phyloP scores from a whole-genome alignment of 2,888 invertebrate species.

The Nomada ferruginata region DNA sequence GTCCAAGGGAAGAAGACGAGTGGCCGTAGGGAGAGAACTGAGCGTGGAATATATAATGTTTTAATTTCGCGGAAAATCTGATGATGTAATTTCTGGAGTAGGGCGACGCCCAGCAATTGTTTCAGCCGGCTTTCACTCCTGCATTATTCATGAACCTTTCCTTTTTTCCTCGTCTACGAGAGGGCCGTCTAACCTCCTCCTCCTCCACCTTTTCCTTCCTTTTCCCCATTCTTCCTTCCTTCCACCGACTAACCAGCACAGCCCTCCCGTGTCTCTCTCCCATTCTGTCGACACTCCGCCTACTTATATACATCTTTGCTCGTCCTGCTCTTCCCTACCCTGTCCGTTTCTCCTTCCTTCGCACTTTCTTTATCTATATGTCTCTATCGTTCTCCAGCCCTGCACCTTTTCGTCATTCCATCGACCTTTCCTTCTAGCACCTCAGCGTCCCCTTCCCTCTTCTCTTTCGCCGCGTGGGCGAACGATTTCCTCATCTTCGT shows the following conservation, averaged over 20 bases:
- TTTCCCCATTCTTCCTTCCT: slow-evolving; percentile 32
- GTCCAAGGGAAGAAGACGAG: slow-evolving; percentile 48
- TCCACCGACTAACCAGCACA: slow-evolving; percentile 21
- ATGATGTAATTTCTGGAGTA: slow-evolving; percentile 76
- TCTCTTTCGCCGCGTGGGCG: not conserved
- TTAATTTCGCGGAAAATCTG: slow-evolving; percentile 75
- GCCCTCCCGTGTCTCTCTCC: not conserved
- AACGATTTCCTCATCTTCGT: not conserved
- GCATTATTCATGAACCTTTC: slow-evolving; percentile 74
- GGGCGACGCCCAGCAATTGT: slow-evolving; percentile 75
- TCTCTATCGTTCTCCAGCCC: slow-evolving; percentile 13
- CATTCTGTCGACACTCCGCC: slow-evolving; percentile 7
- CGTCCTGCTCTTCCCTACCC: not conserved
- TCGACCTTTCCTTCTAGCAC: not conserved
- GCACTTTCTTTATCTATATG: slow-evolving; percentile 13
- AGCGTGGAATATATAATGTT: slow-evolving; percentile 71
- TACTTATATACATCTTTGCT: slow-evolving; percentile 7
- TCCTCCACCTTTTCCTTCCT: slow-evolving; percentile 6
- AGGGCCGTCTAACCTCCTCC: slow-evolving; percentile 40
- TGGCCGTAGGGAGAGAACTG: slow-evolving; percentile 30
- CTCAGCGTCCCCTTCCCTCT: not conserved
- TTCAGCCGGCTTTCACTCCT: slow-evolving; percentile 74
- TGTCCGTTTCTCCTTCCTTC: not conserved
- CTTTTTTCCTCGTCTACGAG: slow-evolving; percentile 56
- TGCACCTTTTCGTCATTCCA: slow-evolving; percentile 21